These are phyloP conservation scores for Agrotis segetum DNA, from an alignment of 2,888 invertebrate species.

Conservation along the genomic window DNA sequence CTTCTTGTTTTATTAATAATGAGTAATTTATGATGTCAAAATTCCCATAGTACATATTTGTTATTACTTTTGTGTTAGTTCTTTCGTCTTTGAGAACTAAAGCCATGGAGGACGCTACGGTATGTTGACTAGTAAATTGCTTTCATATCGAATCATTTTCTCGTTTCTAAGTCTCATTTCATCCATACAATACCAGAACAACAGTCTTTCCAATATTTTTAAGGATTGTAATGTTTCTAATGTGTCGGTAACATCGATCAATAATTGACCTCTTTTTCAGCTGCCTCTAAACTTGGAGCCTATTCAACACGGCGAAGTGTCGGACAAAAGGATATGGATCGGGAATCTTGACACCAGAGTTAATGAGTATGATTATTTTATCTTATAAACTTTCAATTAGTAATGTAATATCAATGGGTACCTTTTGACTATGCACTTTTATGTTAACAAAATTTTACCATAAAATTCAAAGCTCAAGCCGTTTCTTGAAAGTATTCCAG, in stretches of 20 bases:
- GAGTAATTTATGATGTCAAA: conserved; percentile 49
- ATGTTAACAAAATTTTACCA: neutral
- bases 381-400: conserved; percentile 48
- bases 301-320: conserved; percentile 88
- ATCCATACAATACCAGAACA: too few relatives aligned
- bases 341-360: conserved; percentile 97
- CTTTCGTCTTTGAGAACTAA: neutral
- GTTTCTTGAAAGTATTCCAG: neutral
- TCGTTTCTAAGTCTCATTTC: too few relatives aligned
- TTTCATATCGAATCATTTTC: neutral
- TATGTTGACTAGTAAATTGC: conserved; percentile 56
- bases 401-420: neutral
- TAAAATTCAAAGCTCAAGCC: too few relatives aligned
- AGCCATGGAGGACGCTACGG: conserved; percentile 80
- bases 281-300: conserved; percentile 91
- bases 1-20: conserved; percentile 14
- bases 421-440: neutral
- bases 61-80: conserved; percentile 25
- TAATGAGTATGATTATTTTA: conserved; percentile 96
- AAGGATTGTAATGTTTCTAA: neutral
- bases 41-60: neutral
- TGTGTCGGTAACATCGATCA: conserved; percentile 16
- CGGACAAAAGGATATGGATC: conserved; percentile 96
- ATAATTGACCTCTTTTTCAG: conserved; percentile 70
- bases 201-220: too few relatives aligned